These are phyloP conservation scores for Sitophilus oryzae DNA, from an alignment of 1,140 invertebrate genomes.

Conservation along the genomic window DNA sequence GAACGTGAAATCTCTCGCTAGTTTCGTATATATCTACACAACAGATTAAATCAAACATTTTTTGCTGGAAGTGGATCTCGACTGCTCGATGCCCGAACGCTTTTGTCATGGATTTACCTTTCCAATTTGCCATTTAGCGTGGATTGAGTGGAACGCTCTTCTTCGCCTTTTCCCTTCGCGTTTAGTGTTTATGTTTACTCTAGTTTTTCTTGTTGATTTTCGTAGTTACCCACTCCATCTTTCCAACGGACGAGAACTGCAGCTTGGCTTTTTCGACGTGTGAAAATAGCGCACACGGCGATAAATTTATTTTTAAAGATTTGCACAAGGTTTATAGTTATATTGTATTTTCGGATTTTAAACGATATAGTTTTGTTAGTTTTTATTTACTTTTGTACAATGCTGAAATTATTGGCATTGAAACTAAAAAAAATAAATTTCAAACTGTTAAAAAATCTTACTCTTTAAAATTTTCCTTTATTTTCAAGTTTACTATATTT, in stretches of 20 bases:
- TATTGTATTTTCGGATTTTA: too few relatives aligned
- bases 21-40: not conserved
- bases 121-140: constrained; percentile 16
- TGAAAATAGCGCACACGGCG: not conserved
- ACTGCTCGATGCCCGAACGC: constrained; percentile 3
- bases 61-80: constrained; percentile 1
- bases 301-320: not conserved
- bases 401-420: too few relatives aligned
- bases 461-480: too few relatives aligned
- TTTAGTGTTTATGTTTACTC: constrained; percentile 10
- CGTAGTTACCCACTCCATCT: not conserved
- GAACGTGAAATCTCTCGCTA: too few relatives aligned
- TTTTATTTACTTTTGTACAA: too few relatives aligned
- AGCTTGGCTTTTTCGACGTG: not conserved
- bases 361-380: too few relatives aligned
- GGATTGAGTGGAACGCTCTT: constrained; percentile 1
- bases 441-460: too few relatives aligned
- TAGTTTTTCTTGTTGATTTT: constrained; percentile 4
- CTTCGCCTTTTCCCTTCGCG: constrained; percentile 7
- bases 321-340: not conserved
- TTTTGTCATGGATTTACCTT: constrained; percentile 18
- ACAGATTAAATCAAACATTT: constrained; percentile 16
- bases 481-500: too few relatives aligned
- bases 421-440: too few relatives aligned
- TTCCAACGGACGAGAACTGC: not conserved